Evolutionary conservation across 2,797 vertebrate species (phyloP).

Genomic region (Nyctalus aviator): DNA sequence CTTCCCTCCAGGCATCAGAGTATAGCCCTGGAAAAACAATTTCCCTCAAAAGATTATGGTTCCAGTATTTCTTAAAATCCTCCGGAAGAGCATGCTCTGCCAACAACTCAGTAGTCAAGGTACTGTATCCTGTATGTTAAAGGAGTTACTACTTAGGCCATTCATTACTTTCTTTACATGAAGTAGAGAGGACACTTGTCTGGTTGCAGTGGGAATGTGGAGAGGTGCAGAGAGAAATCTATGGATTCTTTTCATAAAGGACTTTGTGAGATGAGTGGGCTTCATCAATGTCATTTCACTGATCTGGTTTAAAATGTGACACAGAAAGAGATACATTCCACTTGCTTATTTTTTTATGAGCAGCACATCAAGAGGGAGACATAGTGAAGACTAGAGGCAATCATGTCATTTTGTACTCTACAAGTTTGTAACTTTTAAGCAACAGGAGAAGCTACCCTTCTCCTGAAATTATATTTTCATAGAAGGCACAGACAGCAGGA

Average conservation of each 20-base stretch:
- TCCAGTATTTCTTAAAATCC: conserved; percentile 15
- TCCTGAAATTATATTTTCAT: conserved; percentile 18
- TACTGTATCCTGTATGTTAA: not conserved
- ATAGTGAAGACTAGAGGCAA: conserved; percentile 28
- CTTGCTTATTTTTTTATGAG: conserved; percentile 41
- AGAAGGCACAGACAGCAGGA: not conserved
- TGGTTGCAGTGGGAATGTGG: not conserved
- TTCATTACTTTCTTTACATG: not conserved
- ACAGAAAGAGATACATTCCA: not conserved
- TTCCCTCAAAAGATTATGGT: not conserved
- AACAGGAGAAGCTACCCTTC: conserved; percentile 1
- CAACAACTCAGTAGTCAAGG: not conserved
- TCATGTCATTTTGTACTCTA: conserved; percentile 39
- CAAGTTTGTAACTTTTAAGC: conserved; percentile 4
- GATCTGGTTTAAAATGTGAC: not conserved
- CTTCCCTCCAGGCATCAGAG: too few relatives aligned
- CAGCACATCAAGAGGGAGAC: conserved; percentile 13
- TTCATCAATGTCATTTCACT: not conserved
- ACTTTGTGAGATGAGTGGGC: not conserved
- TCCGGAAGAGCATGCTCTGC: not conserved
- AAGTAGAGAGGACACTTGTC: not conserved
- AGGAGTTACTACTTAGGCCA: not conserved
- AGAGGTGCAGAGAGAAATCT: not conserved
- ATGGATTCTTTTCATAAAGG: not conserved
- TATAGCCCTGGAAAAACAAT: too few relatives aligned